A percentile compares a stretch with the other conserved stretches of the same genome.
These are phyloP conservation scores for Excalfactoria chinensis DNA, from an alignment of 2,113 vertebrate genomes.

Conservation along the genomic window DNA sequence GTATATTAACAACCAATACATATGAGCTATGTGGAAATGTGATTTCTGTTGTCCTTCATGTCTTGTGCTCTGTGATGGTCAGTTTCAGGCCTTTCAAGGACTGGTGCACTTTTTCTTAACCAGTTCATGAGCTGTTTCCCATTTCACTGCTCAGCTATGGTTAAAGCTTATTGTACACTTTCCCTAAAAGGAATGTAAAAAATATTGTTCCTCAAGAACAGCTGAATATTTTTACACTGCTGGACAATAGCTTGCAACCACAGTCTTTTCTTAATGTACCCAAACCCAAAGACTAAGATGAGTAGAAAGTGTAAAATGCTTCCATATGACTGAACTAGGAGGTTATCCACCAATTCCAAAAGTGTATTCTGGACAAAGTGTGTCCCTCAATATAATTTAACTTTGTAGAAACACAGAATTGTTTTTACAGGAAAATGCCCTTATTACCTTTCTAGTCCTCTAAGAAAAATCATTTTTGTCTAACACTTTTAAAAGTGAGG, in stretches of 20 bases:
- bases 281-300: not conserved
- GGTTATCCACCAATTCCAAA: not conserved
- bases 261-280: not conserved
- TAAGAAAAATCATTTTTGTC: not conserved
- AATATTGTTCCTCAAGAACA: not conserved
- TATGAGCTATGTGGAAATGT: not conserved
- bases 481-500: not conserved
- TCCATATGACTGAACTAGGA: not conserved
- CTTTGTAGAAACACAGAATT: not conserved
- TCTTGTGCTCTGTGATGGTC: not conserved
- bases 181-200: not conserved
- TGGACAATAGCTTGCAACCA: conserved; percentile 43
- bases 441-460: not conserved
- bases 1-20: too few relatives aligned
- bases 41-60: not conserved
- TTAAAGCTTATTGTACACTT: not conserved
- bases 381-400: not conserved
- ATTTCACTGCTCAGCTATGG: conserved; percentile 9
- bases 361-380: too few relatives aligned
- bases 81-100: not conserved
- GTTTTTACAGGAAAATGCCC: not conserved
- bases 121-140: not conserved
- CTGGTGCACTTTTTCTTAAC: not conserved
- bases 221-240: conserved; percentile 17
- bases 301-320: conserved; percentile 17